These are phyloP conservation scores for Aproaerema taeniolella DNA, from an alignment of 2,888 invertebrate species.

Conservation along the genomic window DNA sequence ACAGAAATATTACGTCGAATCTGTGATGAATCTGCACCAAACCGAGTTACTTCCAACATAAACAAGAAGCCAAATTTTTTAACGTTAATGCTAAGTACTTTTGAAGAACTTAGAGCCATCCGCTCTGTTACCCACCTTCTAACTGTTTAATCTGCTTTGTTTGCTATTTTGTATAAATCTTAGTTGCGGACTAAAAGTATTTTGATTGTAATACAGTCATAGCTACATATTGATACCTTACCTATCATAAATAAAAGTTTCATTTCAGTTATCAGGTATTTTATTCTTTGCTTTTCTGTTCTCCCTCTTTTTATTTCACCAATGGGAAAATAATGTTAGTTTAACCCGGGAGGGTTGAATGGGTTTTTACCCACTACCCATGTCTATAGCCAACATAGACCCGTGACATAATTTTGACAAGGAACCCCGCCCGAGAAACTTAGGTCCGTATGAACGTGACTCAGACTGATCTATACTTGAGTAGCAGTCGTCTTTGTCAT, in stretches of 20 bases:
- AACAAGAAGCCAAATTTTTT: conserved; percentile 7
- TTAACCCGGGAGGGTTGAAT: too few species aligned
- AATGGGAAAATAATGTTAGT: too few species aligned
- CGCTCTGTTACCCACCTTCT: conserved; percentile 18
- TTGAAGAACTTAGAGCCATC: conserved; percentile 3
- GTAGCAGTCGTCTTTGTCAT: too few species aligned
- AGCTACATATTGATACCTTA: conserved; percentile 27
- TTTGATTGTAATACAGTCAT: conserved; percentile 25
- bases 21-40: not conserved
- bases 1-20: not conserved
- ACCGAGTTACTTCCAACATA: conserved; percentile 5
- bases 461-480: too few species aligned
- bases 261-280: conserved; percentile 46
- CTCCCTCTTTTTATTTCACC: not conserved
- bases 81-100: not conserved
- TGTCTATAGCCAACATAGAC: too few species aligned
- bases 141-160: conserved; percentile 13
- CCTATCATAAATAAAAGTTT: conserved; percentile 53
- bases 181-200: conserved; percentile 26
- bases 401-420: too few species aligned
- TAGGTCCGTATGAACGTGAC: too few species aligned
- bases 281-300: conserved; percentile 17
- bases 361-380: too few species aligned
- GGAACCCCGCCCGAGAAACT: too few species aligned
- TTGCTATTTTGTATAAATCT: conserved; percentile 17